Base-by-base conservation (phyloP, 2,888 invertebrate species). In the Tetragonula carbonaria region DNA sequence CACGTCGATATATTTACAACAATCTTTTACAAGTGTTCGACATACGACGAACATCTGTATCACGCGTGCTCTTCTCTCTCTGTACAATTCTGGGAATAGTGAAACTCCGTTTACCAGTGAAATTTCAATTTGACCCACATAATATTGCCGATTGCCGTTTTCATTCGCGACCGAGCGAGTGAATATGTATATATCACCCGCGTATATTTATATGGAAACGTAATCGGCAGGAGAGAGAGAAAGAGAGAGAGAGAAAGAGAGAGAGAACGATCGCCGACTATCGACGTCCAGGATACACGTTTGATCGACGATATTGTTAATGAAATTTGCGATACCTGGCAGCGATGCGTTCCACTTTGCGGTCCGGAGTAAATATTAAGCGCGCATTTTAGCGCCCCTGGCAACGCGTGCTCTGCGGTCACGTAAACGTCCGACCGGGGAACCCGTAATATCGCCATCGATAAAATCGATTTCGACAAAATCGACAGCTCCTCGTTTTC, bases 351-450 rank as follows among this genome's bases (percentile, higher is more conserved):
- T 85, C 77, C 83, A 83, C 78, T 86, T 68, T 86, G 86, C 82
- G 88, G 88, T 82, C 55, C 76, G 57, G 80, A 77, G 88, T 84
- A 89, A 89, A 89, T 89, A 89, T 89, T 86, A 89, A 89, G 83
- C 89, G 81, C 82, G 76, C 85, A 80, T 89, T 89, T 89, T 89
- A 86, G 79, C 86, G 83, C 80, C 85, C 78, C 78, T 88, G 89
- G 89, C 89, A 86, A 88, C 80, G 80, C 85, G 89, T 89, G 87
- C 73, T 70, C 78, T 85, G 87, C 59, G 84, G 85, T 88, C 79
- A 66, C 78, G 80, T 72, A 72, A 82, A 80, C 66, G 65, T 75
- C 71, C 79, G 23, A 63, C 71, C 45, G 67, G 33, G 33, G 65
- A 50, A 75, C 76, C 76, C 76, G 84, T 72, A 76, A 81, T 65